A percentile compares a stretch with the other conserved stretches of the same genome.
phyloP scores from a whole-genome alignment of 2,113 vertebrate species.

The Urocynchramus pylzowi region DNA sequence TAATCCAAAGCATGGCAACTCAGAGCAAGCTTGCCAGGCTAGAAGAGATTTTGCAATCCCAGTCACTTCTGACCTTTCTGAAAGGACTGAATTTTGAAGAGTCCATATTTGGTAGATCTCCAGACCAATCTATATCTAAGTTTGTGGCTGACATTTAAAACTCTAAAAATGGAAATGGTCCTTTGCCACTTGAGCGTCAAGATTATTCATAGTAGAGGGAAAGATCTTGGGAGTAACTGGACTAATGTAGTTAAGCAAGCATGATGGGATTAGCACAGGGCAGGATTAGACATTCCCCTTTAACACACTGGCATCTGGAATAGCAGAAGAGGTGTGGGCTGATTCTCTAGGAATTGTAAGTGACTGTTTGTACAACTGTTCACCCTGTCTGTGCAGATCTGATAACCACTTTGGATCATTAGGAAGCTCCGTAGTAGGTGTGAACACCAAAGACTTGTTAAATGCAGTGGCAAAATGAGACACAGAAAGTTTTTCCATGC shows the following conservation, averaged over 20 bases:
- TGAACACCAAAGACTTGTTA: background rate
- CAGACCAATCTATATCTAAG: background rate
- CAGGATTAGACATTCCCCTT: background rate
- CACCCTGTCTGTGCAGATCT: background rate
- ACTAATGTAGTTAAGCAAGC: background rate
- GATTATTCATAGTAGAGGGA: background rate
- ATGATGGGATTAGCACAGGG: background rate
- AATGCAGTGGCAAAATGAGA: background rate
- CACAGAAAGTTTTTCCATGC: background rate
- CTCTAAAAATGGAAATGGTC: conserved; percentile 31
- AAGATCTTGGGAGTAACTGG: background rate
- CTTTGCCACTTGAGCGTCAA: background rate
- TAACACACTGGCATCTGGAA: background rate
- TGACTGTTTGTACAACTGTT: background rate
- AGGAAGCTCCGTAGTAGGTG: background rate
- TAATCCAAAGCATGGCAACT: background rate
- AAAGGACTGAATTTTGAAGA: background rate
- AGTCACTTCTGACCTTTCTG: background rate
- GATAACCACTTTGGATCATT: background rate
- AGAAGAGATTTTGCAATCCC: background rate
- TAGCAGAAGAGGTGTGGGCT: background rate
- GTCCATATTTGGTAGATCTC: conserved; percentile 44
- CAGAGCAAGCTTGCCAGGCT: background rate
- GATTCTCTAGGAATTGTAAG: accelerated
- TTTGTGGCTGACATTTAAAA: background rate